A percentile compares a stretch with the other conserved stretches of the same genome.
Evolutionary conservation across 2,113 vertebrate genomes (phyloP).

Genomic region (Corythornis vintsioides): DNA sequence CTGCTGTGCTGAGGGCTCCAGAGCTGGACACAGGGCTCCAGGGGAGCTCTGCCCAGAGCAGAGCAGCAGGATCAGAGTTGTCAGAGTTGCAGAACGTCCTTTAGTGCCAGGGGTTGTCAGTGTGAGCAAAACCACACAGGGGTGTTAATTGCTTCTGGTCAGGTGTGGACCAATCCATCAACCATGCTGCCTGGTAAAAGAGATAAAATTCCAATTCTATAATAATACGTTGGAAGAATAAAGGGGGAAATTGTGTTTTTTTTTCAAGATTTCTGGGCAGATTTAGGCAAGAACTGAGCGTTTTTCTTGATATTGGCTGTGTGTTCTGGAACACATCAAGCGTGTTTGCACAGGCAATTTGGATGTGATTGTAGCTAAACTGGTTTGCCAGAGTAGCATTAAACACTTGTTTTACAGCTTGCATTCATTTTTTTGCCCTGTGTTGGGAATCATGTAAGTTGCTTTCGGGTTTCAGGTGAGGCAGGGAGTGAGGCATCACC

Average conservation of each 20-base stretch:
- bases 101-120: not conserved
- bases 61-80: too few relatives aligned
- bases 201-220: not conserved
- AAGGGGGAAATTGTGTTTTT: not conserved
- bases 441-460: not conserved
- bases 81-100: not conserved
- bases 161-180: not conserved
- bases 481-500: not conserved
- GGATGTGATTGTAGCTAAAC: constrained; percentile 8
- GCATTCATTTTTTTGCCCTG: constrained; percentile 1
- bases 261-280: not conserved
- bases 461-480: not conserved
- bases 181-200: not conserved
- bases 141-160: constrained; percentile 16
- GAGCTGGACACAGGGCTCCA: too few relatives aligned
- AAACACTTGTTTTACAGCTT: constrained; percentile 5
- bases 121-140: not conserved
- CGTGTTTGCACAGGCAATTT: not conserved
- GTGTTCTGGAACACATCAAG: not conserved
- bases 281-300: not conserved
- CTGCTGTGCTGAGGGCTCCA: too few relatives aligned
- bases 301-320: not conserved
- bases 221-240: not conserved
- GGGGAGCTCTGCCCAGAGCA: too few relatives aligned
- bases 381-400: constrained; percentile 5